Evolutionary conservation across 2,888 invertebrate genomes (phyloP), one percentile per base, ranked within the genome.

Genomic region (Eupithecia tripunctaria): DNA sequence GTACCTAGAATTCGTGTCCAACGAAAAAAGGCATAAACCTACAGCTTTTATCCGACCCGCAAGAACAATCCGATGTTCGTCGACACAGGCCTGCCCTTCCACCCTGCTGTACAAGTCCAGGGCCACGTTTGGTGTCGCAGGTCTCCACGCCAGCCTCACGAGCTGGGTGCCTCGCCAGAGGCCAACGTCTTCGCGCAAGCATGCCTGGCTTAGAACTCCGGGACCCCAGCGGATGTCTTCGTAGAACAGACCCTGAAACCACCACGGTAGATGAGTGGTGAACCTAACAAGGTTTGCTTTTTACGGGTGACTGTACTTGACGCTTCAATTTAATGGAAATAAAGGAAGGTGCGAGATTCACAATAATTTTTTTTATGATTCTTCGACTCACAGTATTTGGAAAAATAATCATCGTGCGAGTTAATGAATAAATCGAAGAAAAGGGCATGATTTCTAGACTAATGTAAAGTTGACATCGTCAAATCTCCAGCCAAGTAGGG

Each of bases 211-310:
- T 63, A 93, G 88, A 14, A 95, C 84, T 0, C 96, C 96, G 0
- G 96, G 96, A 47, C 96, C 96, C 87, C 93, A 95, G 27, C 95
- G 92, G 14, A 85, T 72, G 80, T 95, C 94, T n/a, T 88, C 84
- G 79, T 92, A 87, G 81, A 91, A 95, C 18, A 96, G 77, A 29
- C 95, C 95, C 92, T 95, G 85, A 72, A 70, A 62, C 5, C 10
- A 62, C 10, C 8, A 47, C n/a, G 10, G 10, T 21, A 51, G 21
- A 4, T 51, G 47, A n/a, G n/a, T n/a, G n/a, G n/a, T n/a, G n/a
- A n/a, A n/a, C n/a, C n/a, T n/a, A n/a, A n/a, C n/a, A n/a, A n/a
- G n/a, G n/a, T n/a, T n/a, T n/a, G n/a, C n/a, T n/a, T n/a, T n/a
- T n/a, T n/a, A n/a, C n/a, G n/a, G n/a, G n/a, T n/a, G n/a, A n/a